Base-by-base conservation (phyloP, 2,888 invertebrate genomes). In the Dryobotodes eremita region DNA sequence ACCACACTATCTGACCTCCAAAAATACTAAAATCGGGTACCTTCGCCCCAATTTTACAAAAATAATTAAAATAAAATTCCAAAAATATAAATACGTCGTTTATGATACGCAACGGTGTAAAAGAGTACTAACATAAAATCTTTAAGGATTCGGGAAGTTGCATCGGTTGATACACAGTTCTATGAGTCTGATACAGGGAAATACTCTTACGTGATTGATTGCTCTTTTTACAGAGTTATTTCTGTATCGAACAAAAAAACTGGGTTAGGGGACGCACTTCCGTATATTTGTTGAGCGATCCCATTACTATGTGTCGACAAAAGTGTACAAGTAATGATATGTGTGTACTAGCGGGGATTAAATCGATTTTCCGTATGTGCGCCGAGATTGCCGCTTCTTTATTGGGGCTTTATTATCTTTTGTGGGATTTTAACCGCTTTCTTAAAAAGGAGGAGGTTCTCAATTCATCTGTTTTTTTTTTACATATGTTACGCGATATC, bases 131-230 rank as follows among this genome's bases (percentile, higher is more conserved):
- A 73, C 79, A 78, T 75, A 88, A 90, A 92, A 92, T 92, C 93
- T 92, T 92, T 86, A 89, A 93, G 89, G 91, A 91, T 92, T 92
- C 90, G 85, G 86, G 74, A 91, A 92, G 90, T 88, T 90, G 86
- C 84, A 89, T 85, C 84, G 82, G 84, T 88, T 84, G 85, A 81
- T 87, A 89, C 87, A 88, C 82, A 89, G 85, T 86, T 86, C 85
- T 90, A 90, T 86, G 86, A 90, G 70, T 90, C 85, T 86, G 86
- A 85, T 81, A 90, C 89, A 90, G 87, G 84, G 87, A 89, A 91
- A 90, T 86, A 88, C 91, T 91, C 83, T 89, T 89, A 89, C 75
- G 86, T 89, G 90, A 91, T 92, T 90, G 89, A 90, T 91, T 86
- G 85, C 89, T 83, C 80, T 79, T 89, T 87, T 79, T 84, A 82